A percentile compares a stretch with the other conserved stretches of the same genome.
Evolutionary conservation across 2,888 invertebrate species (phyloP).

Genomic region (Zaprionus obscuricornis): DNA sequence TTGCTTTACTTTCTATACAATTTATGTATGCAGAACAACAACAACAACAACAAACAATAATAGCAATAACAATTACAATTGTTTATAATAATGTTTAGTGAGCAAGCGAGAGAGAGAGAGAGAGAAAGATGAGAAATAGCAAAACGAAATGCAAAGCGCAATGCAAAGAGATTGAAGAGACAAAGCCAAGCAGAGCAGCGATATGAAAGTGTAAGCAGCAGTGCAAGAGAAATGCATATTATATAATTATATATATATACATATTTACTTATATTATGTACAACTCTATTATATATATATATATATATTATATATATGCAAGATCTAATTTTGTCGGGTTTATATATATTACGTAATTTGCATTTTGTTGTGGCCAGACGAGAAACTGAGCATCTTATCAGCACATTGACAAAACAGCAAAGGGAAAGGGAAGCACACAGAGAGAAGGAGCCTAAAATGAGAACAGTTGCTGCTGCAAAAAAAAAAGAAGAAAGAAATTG

Average conservation of each 20-base stretch:
- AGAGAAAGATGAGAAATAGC: constrained; percentile 4
- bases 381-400: constrained; percentile 38
- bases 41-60: constrained; percentile 26
- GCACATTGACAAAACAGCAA: no score
- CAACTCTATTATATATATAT: constrained; percentile 43
- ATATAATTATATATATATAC: constrained; percentile 50
- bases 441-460: no score
- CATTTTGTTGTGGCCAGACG: constrained; percentile 33
- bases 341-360: constrained; percentile 19
- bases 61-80: constrained; percentile 50
- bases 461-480: no score
- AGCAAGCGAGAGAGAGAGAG: constrained; percentile 34
- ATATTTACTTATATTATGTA: constrained; percentile 37
- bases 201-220: constrained; percentile 7
- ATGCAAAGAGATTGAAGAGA: constrained; percentile 23
- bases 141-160: constrained; percentile 9
- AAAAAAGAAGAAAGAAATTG: no score
- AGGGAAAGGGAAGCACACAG: no score
- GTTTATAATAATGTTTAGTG: constrained; percentile 48
- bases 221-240: constrained; percentile 68
- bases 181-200: constrained; percentile 27
- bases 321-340: constrained; percentile 50
- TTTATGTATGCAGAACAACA: constrained; percentile 29
- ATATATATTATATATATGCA: constrained; percentile 22
- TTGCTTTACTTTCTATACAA: constrained; percentile 58